Evolutionary conservation across 2,888 invertebrate species (phyloP), one percentile per base, ranked within the genome.

Genomic region (Crematogaster levior): DNA sequence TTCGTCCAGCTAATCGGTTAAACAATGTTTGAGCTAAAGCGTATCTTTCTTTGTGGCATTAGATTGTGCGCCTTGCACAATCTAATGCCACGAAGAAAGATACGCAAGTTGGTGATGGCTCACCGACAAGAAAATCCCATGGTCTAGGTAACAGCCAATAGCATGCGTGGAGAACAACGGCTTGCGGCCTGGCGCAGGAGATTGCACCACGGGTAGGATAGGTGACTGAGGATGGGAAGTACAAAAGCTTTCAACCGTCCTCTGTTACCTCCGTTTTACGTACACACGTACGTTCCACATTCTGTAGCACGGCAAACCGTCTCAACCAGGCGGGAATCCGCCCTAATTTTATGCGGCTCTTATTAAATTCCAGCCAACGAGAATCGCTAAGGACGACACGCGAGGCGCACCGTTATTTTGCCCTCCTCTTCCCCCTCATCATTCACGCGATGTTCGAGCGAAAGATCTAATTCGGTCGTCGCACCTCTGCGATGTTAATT

Each of bases 331-430:
- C 91, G 87, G 86, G 83, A 86, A 86, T 86, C 84, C 86, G 75
- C 86, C 82, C 84, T 86, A 90, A 89, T 89, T 91, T 91, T 90
- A 91, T 87, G 91, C 88, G 85, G 89, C 88, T 90, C 91, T 91
- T 92, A 92, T 92, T 92, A 92, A 92, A 91, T 92, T 91, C 92
- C 91, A 85, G 75, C 84, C 84, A 85, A 89, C 86, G 88, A 89
- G 88, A 87, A 90, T 90, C 89, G 90, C 88, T 89, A 90, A 89
- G 83, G 86, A 87, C 86, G 75, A 75, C 75, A 88, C 75, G 83
- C 86, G 74, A 70, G 73, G 61, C 72, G 82, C 61, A 60, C 84
- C 88, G 86, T 90, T 86, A 89, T 89, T 89, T 86, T 81, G 61
- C 80, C 80, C 60, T 70, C 58, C 51, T 46, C 60, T 27, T 10